Conservation (phyloP, 2,797 vertebrate genomes). For the Artibeus jamaicensis region DNA sequence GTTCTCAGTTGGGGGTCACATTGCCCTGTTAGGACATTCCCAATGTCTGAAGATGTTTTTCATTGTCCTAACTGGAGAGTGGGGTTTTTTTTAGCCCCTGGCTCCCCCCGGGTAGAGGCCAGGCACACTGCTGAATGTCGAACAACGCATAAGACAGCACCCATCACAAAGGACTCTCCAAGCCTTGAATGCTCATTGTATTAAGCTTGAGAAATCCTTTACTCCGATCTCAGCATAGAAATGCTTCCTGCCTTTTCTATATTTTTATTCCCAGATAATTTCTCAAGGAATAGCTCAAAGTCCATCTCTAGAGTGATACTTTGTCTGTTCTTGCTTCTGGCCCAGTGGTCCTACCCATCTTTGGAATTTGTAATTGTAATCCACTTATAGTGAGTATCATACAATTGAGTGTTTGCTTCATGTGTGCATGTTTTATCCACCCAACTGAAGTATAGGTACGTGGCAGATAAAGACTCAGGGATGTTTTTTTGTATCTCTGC, state of each 20-base stretch:
- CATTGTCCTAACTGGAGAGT: neutral
- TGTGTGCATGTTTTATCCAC: neutral
- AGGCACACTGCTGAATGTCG: neutral
- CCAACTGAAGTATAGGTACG: neutral
- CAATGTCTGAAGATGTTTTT: neutral
- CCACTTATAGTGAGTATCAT: neutral
- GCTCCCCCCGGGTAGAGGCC: neutral
- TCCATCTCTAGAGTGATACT: neutral
- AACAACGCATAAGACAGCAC: neutral
- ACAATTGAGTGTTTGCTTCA: slow-evolving; percentile 4
- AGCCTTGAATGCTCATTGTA: neutral
- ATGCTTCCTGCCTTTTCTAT: neutral
- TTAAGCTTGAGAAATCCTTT: neutral
- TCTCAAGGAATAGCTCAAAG: neutral
- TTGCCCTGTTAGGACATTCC: neutral
- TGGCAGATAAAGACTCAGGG: neutral
- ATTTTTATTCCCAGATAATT: slow-evolving; percentile 15
- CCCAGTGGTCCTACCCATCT: neutral
- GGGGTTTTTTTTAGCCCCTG: neutral
- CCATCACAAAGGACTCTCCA: neutral
- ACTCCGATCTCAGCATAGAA: neutral
- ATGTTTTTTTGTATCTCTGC: neutral
- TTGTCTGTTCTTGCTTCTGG: neutral
- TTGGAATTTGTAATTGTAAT: slow-evolving; percentile 26
- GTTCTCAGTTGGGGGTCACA: neutral